Base-by-base conservation (phyloP, 2,797 vertebrate genomes). In the Anguilla obscura region DNA sequence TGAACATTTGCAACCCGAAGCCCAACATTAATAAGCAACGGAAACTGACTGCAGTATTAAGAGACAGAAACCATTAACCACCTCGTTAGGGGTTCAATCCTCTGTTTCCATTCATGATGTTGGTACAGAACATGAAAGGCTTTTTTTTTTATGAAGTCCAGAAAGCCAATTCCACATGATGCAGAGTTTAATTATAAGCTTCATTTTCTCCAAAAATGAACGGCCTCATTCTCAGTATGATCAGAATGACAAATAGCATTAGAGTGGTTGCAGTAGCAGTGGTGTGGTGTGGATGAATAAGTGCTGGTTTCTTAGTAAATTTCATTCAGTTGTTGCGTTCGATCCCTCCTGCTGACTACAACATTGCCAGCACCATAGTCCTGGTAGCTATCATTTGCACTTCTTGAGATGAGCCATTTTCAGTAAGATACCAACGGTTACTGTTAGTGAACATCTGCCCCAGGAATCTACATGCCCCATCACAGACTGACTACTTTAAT, bases 31-130 rank as follows among this genome's bases (percentile, higher is more conserved):
- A 94, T 94, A 94, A 93, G 92, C 88, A 86, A 92, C 93, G 94
- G 95, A 95, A 95, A 96, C 93, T 92, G 92, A 94, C 93, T 93
- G n/a, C 93, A 92, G 93, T 91, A 94, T 94, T 93, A 95, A 93
- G 91, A 92, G 92, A 95, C 93, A 94, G 94, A 95, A 95, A 95
- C 93, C 94, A 94, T 94, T 94, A 94, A 95, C 92, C 89, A 92
- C 92, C 92, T 93, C 93, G 90, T 93, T 91, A 94, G 93, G 93
- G 88, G 87, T 93, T 95, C 94, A 93, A 94, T 93, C 91, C 90
- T 83, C 86, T 93, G 95, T 87, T 95, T 94, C 94, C 92, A 93
- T 90, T 89, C 90, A 91, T 90, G 90, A 89, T 88, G 86, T 93
- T 93, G 88, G 85, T 82, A 45, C 54, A 87, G 54, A 80, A 40